Evolutionary conservation across 2,888 invertebrate species (phyloP).

Genomic region (Drosophila anomalata): DNA sequence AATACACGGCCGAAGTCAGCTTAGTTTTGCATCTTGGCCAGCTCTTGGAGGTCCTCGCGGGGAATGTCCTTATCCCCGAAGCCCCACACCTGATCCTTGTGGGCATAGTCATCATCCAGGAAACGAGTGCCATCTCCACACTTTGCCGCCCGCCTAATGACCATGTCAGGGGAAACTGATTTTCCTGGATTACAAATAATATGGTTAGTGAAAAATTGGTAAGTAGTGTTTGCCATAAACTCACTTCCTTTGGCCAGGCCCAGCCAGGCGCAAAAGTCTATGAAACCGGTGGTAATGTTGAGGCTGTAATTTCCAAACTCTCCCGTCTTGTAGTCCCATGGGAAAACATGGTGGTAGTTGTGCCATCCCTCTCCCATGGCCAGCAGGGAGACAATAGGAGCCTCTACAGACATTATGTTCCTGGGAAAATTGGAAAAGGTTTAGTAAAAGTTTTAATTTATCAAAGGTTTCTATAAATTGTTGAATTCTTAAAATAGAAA

Average conservation of each 20-base stretch:
- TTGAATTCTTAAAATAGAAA: no score
- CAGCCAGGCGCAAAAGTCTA: constrained; percentile 90
- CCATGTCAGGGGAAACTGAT: constrained; percentile 86
- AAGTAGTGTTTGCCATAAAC: constrained; percentile 49
- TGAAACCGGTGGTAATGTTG: constrained; percentile 92
- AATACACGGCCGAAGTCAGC: constrained; percentile 1
- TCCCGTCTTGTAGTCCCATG: constrained; percentile 89
- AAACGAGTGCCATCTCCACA: constrained; percentile 87
- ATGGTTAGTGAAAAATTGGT: background rate
- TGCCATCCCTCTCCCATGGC: constrained; percentile 93
- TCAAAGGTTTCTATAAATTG: background rate
- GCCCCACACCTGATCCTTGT: constrained; percentile 86
- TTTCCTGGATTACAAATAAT: constrained; percentile 82
- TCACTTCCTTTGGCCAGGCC: constrained; percentile 93
- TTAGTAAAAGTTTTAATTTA: background rate
- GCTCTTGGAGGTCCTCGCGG: constrained; percentile 85
- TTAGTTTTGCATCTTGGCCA: constrained; percentile 85
- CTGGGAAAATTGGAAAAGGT: constrained; percentile 82
- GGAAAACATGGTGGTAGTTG: constrained; percentile 91
- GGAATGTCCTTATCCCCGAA: constrained; percentile 87
- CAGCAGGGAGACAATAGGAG: constrained; percentile 89
- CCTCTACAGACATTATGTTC: constrained; percentile 90
- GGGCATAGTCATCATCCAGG: constrained; percentile 81
- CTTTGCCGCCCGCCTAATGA: constrained; percentile 85
- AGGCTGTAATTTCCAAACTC: constrained; percentile 87